These are phyloP conservation scores for Sceliomorpha sp. DNA, from an alignment of 2,888 invertebrate species.

Conservation along the genomic window DNA sequence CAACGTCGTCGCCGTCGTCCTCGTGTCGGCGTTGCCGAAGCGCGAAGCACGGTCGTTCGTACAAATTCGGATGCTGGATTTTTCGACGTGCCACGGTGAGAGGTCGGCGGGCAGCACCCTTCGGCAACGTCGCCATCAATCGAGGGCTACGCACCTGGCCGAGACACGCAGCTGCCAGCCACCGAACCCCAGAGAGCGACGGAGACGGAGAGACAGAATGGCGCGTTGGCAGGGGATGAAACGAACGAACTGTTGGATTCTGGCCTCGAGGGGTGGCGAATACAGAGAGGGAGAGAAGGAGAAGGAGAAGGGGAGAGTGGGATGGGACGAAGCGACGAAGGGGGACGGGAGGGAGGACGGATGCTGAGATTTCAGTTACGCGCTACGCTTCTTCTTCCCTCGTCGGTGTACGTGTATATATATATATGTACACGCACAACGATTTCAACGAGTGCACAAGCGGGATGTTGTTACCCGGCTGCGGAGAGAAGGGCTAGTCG, in stretches of 20 bases:
- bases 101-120: slow-evolving; percentile 65
- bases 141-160: slow-evolving; percentile 76
- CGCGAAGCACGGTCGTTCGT: slow-evolving; percentile 56
- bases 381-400: slow-evolving; percentile 57
- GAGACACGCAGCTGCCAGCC: slow-evolving; percentile 74
- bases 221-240: slow-evolving; percentile 74
- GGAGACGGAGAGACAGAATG: too few relatives aligned
- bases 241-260: slow-evolving; percentile 67
- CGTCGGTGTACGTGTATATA: too few relatives aligned
- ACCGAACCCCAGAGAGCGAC: slow-evolving; percentile 65
- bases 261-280: slow-evolving; percentile 45
- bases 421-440: slow-evolving; percentile 55
- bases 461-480: slow-evolving; percentile 51
- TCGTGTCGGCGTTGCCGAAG: slow-evolving; percentile 62
- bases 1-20: slow-evolving; percentile 58
- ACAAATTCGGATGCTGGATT: slow-evolving; percentile 54
- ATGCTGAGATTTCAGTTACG: slow-evolving; percentile 79
- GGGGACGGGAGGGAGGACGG: slow-evolving; percentile 61
- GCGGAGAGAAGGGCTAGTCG: too few relatives aligned
- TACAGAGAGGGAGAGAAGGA: slow-evolving; percentile 36
- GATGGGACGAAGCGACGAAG: slow-evolving; percentile 25
- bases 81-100: slow-evolving; percentile 35
- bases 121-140: slow-evolving; percentile 68
- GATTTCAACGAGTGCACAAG: slow-evolving; percentile 72
- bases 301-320: slow-evolving; percentile 20